These are phyloP conservation scores for Rafetus swinhoei DNA, from an alignment of 2,113 vertebrate genomes.

Conservation along the genomic window DNA sequence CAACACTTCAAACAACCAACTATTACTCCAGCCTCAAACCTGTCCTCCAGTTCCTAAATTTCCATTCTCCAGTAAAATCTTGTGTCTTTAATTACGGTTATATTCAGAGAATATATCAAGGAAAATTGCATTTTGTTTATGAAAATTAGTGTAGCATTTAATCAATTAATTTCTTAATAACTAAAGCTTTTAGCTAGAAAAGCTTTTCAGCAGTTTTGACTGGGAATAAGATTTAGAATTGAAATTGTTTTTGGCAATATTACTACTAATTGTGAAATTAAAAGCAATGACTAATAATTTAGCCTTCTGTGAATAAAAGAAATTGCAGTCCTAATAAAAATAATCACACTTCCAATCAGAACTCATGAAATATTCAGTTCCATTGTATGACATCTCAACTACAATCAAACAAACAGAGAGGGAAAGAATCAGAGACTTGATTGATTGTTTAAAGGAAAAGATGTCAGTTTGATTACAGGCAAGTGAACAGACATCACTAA, in stretches of 20 bases:
- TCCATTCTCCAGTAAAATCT: constrained; percentile 26
- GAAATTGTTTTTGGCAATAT: constrained; percentile 26
- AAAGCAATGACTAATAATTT: constrained; percentile 53
- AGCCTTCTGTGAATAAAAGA: constrained; percentile 44
- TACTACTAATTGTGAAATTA: constrained; percentile 48
- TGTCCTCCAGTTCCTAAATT: neutral
- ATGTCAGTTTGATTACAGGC: constrained; percentile 70
- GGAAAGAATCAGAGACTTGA: constrained; percentile 45
- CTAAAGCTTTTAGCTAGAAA: constrained; percentile 24
- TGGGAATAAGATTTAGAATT: constrained; percentile 18
- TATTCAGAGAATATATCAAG: constrained; percentile 34
- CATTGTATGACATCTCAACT: constrained; percentile 67
- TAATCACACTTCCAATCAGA: constrained; percentile 50
- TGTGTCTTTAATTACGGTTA: constrained; percentile 40
- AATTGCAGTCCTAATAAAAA: constrained; percentile 57
- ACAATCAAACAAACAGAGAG: constrained; percentile 62
- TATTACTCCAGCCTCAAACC: neutral
- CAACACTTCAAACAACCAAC: neutral
- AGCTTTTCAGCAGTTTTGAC: constrained; percentile 25
- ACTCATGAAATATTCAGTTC: constrained; percentile 65
- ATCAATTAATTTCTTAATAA: constrained; percentile 52
- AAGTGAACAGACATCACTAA: constrained; percentile 55
- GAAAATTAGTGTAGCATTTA: constrained; percentile 35
- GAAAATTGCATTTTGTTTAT: neutral
- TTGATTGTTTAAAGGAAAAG: constrained; percentile 71